Conservation (phyloP, 2,113 vertebrate species). For the Leuciscus idus region DNA sequence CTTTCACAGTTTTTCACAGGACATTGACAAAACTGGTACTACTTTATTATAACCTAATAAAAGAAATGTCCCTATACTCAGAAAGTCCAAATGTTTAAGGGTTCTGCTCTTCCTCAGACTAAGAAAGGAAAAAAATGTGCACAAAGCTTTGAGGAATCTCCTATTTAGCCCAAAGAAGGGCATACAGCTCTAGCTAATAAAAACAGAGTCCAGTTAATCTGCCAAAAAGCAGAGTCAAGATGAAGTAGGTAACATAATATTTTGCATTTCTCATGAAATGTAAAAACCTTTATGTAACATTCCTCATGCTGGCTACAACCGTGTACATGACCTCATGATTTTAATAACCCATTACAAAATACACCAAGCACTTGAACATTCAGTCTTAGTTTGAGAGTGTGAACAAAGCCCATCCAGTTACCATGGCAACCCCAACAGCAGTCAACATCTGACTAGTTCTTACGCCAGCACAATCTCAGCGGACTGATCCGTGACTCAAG, state of each 20-base stretch:
- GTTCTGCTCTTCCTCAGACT: background rate
- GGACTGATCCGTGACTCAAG: background rate
- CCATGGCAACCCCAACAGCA: slow-evolving; percentile 4
- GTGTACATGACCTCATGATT: slow-evolving; percentile 2
- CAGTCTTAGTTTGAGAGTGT: slow-evolving; percentile 8
- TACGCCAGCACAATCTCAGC: background rate
- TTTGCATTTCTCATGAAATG: background rate
- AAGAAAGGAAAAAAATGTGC: background rate
- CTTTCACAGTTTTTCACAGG: background rate
- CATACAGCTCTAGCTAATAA: background rate
- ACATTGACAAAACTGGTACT: background rate
- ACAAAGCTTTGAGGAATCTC: background rate
- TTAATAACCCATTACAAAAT: background rate
- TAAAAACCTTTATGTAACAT: background rate
- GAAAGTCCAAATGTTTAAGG: background rate
- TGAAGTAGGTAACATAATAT: background rate
- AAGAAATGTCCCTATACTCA: background rate
- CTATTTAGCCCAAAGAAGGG: slow-evolving; percentile 3
- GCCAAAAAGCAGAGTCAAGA: background rate
- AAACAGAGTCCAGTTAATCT: background rate
- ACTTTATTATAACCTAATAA: background rate
- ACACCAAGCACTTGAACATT: slow-evolving; percentile 1
- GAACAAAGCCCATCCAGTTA: slow-evolving; percentile 21
- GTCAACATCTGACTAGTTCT: slow-evolving; percentile 28
- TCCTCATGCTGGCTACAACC: background rate